Evolutionary conservation across 2,888 invertebrate genomes (phyloP), one percentile per base, ranked within the genome.

Genomic region (Blastobasis lacticolella): DNA sequence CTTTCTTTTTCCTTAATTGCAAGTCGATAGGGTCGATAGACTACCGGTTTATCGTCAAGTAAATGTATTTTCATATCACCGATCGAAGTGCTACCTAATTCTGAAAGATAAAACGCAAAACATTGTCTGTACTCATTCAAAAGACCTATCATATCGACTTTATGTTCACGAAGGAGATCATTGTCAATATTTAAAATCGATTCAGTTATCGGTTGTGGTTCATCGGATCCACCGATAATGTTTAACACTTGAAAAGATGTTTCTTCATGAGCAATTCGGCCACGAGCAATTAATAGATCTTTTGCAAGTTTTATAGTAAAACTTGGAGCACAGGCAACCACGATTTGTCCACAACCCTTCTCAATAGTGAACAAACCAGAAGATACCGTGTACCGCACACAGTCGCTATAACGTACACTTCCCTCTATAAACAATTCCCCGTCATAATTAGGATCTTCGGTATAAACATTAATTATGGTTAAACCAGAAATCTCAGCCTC

Each of bases 1-100:
- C 38, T 41, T 6, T 45, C 49, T 4, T 54, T 50, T 51, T 57
- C 56, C 8, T 36, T 54, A 37, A 45, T 48, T 5, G 56, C 45
- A 37, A 57, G 44, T 9, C 56, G 36, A 37, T 57, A 57, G 5
- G 57, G 54, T 10, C 51, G 47, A 23, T 57, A 57, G 23, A 3
- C n/a, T n/a, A n/a, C n/a, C n/a, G n/a, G n/a, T n/a, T n/a, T n/a
- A n/a, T n/a, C n/a, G 36, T 50, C 50, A 1, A 48, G n/a, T n/a
- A n/a, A n/a, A n/a, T n/a, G n/a, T n/a, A n/a, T n/a, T n/a, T n/a
- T 53, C 40, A 40, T 40, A 2, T 40, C 3, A 8, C 40, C 40
- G 9, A 9, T 40, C 9, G 40, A 8, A 40, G 40, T 40, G 4
- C 6, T 40, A 9, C 40, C 40, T 40, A 40, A 40, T 9, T 40